Base-by-base conservation (phyloP, 2,888 invertebrate species). In the Fabriciana adippe region DNA sequence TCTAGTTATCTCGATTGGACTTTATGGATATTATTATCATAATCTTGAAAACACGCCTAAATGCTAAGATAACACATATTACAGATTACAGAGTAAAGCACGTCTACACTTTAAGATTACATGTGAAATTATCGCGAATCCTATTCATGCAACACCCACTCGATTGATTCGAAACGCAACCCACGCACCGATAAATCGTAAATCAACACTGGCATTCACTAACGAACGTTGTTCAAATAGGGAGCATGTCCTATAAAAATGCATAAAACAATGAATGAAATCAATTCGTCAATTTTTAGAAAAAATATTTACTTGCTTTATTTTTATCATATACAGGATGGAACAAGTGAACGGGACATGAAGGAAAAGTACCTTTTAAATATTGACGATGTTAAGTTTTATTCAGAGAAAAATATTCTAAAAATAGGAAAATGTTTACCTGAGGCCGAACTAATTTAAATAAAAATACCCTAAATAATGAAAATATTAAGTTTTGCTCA, bases 161-260 rank as follows among this genome's bases (percentile, higher is more conserved):
- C 79, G 68, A 83, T 82, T 78, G 84, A 86, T 86, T 87, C 79
- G 84, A 80, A 73, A 79, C 81, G 81, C 84, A 15, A 79, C 83
- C 85, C 82, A 86, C 84, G 77, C 81, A 64, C 51, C 77, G 76
- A 85, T 85, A 87, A 77, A 79, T 79, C 78, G 78, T 77, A 76
- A 86, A 88, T 87, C 87, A 88, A 89, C 80, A 82, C 81, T 83
- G 82, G 84, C 85, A 84, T 82, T 85, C 86, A 81, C 88, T 92
- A 91, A 90, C 92, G 90, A 90, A 90, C 87, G 79, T 76, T 80
- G 84, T 82, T 82, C 86, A 86, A 89, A 87, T 75, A 80, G 82
- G 80, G 86, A 88, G 85, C 80, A 82, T 86, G 82, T 88, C 85
- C 81, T 76, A 87, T 84, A 88, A 89, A 89, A 90, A 86, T 79